These are phyloP conservation scores for Pristionchus exspectatus DNA, from an alignment of 2,888 invertebrate genomes.

Conservation along the genomic window DNA sequence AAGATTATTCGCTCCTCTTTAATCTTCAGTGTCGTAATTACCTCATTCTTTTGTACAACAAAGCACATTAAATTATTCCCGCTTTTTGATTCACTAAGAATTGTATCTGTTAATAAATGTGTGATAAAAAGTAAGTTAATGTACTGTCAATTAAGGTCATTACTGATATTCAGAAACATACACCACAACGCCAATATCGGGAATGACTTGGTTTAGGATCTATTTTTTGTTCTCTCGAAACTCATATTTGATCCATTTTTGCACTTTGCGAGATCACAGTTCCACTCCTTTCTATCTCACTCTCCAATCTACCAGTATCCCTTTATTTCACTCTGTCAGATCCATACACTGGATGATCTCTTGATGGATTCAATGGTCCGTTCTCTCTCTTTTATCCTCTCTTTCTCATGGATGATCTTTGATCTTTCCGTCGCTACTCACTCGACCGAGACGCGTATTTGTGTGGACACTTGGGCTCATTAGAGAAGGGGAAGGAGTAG, in stretches of 20 bases:
- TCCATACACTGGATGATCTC: slow-evolving; percentile 39
- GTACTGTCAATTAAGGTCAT: background rate
- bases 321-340: slow-evolving; percentile 10
- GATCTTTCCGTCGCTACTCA: slow-evolving; percentile 30
- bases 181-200: background rate
- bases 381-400: background rate
- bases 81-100: background rate
- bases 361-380: slow-evolving; percentile 46
- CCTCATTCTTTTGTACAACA: slow-evolving; percentile 43
- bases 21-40: background rate
- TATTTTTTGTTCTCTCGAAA: no score
- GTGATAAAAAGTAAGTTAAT: background rate
- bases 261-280: background rate
- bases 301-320: background rate
- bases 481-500: background rate
- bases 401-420: slow-evolving; percentile 36
- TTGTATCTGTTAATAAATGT: background rate
- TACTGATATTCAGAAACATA: background rate
- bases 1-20: slow-evolving; percentile 30
- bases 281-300: background rate
- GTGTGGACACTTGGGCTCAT: slow-evolving; percentile 41
- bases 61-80: slow-evolving; percentile 15
- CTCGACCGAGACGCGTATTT: slow-evolving; percentile 24
- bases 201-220: no score
- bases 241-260: background rate